Evolutionary conservation across 2,888 invertebrate species (phyloP).

Genomic region (Falcaria lacertinaria): DNA sequence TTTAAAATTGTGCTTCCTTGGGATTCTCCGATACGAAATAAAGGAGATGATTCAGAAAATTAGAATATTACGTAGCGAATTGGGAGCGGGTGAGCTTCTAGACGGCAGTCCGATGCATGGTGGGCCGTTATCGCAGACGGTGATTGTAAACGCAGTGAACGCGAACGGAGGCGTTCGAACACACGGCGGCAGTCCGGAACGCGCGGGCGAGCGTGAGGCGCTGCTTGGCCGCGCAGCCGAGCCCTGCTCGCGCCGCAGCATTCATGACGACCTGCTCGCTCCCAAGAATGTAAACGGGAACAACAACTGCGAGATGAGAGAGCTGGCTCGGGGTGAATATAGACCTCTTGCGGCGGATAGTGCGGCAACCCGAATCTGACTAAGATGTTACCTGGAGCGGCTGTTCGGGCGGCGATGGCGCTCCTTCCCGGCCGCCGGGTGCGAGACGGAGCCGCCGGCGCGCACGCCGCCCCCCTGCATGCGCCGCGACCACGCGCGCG

Average conservation of each 20-base stretch:
- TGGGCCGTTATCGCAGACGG: slow-evolving; percentile 68
- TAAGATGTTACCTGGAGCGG: slow-evolving; percentile 87
- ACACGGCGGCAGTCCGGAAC: slow-evolving; percentile 72
- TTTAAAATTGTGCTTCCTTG: slow-evolving; percentile 92
- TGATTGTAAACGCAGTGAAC: slow-evolving; percentile 75
- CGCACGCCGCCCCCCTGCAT: slow-evolving; percentile 31
- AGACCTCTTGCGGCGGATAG: slow-evolving; percentile 74
- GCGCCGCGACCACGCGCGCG: slow-evolving; percentile 33
- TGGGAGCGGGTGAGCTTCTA: slow-evolving; percentile 74
- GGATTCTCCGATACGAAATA: slow-evolving; percentile 91
- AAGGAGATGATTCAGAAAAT: slow-evolving; percentile 96
- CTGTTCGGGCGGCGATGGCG: slow-evolving; percentile 82
- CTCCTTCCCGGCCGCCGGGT: slow-evolving; percentile 66
- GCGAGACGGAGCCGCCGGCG: slow-evolving; percentile 53
- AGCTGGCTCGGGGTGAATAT: slow-evolving; percentile 80
- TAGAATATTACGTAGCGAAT: slow-evolving; percentile 85
- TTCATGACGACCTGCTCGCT: slow-evolving; percentile 73
- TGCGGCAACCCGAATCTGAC: slow-evolving; percentile 83
- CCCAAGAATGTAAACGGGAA: slow-evolving; percentile 85
- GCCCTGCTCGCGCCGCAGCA: slow-evolving; percentile 58
- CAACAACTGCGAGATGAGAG: slow-evolving; percentile 89
- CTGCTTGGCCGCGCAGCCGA: slow-evolving; percentile 74
- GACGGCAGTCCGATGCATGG: slow-evolving; percentile 71
- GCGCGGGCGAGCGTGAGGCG: slow-evolving; percentile 80
- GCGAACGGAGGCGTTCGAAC: slow-evolving; percentile 81